Base-by-base conservation (phyloP, 1,140 invertebrate species). In the Drosophila teissieri region DNA sequence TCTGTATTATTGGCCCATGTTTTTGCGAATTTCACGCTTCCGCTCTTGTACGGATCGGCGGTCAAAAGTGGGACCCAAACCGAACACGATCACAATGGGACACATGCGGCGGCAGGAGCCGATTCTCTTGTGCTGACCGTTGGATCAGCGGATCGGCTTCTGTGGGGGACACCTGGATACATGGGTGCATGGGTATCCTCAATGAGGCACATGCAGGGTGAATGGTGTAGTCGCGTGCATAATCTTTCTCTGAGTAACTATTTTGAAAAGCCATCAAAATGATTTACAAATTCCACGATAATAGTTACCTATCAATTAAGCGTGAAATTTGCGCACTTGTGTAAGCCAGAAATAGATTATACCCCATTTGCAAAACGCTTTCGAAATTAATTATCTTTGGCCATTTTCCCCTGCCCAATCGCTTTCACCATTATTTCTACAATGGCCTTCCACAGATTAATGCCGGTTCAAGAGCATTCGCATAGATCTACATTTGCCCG, bases 1-100 rank as follows among this genome's bases (percentile, higher is more conserved):
- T 80, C 80, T 88, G 82, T 55, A 49, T 74, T 74, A 73, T 73
- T 70, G 68, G 44, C 36, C 44, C 44, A 57, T 70, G 69, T 55
- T 36, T 52, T 65, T 52, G 39, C 24, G 53, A 17, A 51, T 27
- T 72, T 70, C 36, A 58, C 65, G 74, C 65, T 78, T 78, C 65
- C 74, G 74, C 74, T 64, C 61, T 49, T 36, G 63, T 36, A 46
- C 4, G 27, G 52, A 51, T 78, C 27, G 55, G n/a, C 39, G 58
- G 45, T 45, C 57, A 56, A 63, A 42, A 68, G 62, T 48, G 36
- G 46, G 15, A 5, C 22, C 27, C 40, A 45, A 44, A 15, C 17
- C 51, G n/a, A 55, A 36, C 61, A 63, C 12, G 64, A 54, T 24
- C 61, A 55, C 62, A 70, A 55, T 70, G 42, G 42, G 42, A 68